These are phyloP conservation scores for Argyrosomus japonicus DNA, from an alignment of 2,113 vertebrate genomes.

Conservation along the genomic window DNA sequence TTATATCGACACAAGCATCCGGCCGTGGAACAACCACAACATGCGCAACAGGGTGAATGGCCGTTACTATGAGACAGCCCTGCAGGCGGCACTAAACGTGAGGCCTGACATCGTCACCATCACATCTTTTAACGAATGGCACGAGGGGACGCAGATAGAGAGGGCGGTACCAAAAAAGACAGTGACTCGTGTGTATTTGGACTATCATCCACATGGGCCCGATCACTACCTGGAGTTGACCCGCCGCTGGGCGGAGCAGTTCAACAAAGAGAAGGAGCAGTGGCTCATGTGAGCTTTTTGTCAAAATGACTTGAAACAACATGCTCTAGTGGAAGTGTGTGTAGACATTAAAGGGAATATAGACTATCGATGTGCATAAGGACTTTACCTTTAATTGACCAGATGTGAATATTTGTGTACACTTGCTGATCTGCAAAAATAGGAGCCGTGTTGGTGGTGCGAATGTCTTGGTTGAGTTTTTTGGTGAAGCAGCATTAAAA, in stretches of 20 bases:
- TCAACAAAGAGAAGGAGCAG: constrained; percentile 92
- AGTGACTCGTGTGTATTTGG: constrained; percentile 87
- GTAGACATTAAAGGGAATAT: not conserved
- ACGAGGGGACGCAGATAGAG: constrained; percentile 94
- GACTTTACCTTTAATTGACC: not conserved
- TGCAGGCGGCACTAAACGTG: constrained; percentile 89
- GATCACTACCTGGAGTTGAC: constrained; percentile 90
- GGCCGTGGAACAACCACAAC: constrained; percentile 95
- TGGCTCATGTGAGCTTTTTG: constrained; percentile 86
- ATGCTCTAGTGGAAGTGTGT: constrained; percentile 14
- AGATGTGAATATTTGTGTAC: not conserved
- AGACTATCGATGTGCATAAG: not conserved
- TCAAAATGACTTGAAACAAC: not conserved
- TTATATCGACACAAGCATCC: constrained; percentile 90
- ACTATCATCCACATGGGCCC: constrained; percentile 90
- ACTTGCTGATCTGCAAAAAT: not conserved
- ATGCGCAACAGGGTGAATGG: constrained; percentile 91
- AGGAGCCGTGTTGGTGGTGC: not conserved
- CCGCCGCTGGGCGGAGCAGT: constrained; percentile 90
- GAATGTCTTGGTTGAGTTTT: not conserved
- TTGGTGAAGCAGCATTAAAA: not conserved
- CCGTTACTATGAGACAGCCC: constrained; percentile 92
- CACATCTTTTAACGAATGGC: constrained; percentile 94
- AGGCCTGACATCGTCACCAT: constrained; percentile 90
- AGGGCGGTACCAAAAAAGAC: constrained; percentile 91